Conservation (phyloP, 2,888 invertebrate species). For the Ichneumoninae sp. region DNA sequence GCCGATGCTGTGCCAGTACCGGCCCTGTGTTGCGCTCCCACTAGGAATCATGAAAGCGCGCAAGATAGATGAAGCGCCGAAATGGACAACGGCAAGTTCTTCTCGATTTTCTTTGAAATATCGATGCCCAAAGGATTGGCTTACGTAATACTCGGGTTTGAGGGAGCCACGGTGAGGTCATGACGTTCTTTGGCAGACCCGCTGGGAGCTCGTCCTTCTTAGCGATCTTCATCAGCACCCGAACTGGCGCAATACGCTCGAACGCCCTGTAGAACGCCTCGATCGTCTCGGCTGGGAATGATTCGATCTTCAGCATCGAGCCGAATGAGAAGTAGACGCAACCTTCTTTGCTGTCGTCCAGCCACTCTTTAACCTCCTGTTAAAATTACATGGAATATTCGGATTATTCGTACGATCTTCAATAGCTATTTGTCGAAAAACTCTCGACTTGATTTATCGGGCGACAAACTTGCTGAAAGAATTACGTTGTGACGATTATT, state of each 20-base stretch:
- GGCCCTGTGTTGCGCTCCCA: too few species aligned
- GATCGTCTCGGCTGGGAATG: constrained; percentile 73
- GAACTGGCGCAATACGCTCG: constrained; percentile 77
- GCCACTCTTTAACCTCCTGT: constrained; percentile 79
- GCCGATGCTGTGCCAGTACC: too few species aligned
- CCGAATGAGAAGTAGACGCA: constrained; percentile 81
- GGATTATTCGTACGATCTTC: not conserved
- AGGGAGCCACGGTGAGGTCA: constrained; percentile 76
- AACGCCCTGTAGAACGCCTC: constrained; percentile 75
- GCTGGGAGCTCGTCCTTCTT: constrained; percentile 75
- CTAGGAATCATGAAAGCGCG: not conserved
- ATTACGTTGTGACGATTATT: not conserved
- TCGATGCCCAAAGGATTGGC: not conserved
- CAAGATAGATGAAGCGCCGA: not conserved
- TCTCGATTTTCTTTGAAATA: not conserved
- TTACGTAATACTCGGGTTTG: constrained; percentile 78
- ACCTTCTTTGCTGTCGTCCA: constrained; percentile 78
- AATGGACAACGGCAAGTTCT: not conserved
- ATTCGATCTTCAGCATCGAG: constrained; percentile 80
- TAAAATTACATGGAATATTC: constrained; percentile 18
- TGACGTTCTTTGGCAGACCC: constrained; percentile 79
- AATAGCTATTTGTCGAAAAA: not conserved
- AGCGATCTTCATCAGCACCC: constrained; percentile 78
- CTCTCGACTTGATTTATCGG: not conserved
- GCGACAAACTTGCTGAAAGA: not conserved